These are phyloP conservation scores for Andrena haemorrhoa DNA, from an alignment of 2,888 invertebrate species.

Conservation along the genomic window DNA sequence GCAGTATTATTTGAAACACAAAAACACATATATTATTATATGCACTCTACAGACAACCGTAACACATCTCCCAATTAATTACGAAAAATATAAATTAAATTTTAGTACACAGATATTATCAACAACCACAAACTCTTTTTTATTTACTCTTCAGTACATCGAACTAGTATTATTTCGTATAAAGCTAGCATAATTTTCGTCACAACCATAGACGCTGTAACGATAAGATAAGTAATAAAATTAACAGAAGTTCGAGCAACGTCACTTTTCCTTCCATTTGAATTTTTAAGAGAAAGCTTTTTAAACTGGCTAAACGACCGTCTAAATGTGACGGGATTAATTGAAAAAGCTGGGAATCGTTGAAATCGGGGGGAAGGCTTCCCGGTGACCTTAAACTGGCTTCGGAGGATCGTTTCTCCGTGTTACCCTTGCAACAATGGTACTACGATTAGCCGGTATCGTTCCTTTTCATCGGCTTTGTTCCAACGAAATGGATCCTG, in stretches of 20 bases:
- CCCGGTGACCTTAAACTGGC: slow-evolving; percentile 28
- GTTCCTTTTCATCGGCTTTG: slow-evolving; percentile 40
- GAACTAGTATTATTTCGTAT: too few species aligned
- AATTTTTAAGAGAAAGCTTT: not conserved
- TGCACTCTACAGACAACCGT: too few species aligned
- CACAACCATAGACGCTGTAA: too few species aligned
- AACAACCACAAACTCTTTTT: too few species aligned
- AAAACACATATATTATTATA: too few species aligned
- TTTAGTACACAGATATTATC: too few species aligned
- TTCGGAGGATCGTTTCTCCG: slow-evolving; percentile 15
- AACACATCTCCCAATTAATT: too few species aligned
- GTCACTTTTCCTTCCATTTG: not conserved
- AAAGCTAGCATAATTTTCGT: too few species aligned
- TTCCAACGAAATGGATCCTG: slow-evolving; percentile 38
- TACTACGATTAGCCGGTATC: slow-evolving; percentile 37
- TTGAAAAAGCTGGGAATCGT: slow-evolving; percentile 21
- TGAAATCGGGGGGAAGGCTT: slow-evolving; percentile 18
- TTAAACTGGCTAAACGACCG: not conserved
- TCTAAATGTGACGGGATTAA: slow-evolving; percentile 15
- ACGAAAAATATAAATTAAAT: too few species aligned
- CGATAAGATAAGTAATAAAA: too few species aligned
- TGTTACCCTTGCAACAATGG: slow-evolving; percentile 35
- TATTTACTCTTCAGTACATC: too few species aligned
- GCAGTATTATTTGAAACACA: too few species aligned
- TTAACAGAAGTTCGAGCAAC: not conserved